Evolutionary conservation across 1,140 invertebrate genomes (phyloP).

Genomic region (Macrosteles quadrilineatus): DNA sequence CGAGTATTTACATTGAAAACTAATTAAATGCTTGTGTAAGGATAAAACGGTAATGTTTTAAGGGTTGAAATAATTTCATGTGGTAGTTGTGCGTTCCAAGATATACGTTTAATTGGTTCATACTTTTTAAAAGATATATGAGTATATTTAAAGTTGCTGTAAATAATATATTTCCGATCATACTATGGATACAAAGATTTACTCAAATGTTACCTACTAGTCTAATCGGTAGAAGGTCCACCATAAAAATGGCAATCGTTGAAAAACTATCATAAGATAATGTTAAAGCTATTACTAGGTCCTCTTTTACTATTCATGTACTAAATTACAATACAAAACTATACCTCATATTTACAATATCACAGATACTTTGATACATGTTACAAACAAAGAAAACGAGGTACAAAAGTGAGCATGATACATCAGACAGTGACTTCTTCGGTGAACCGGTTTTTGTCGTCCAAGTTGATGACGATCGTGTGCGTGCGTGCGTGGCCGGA

Average conservation of each 20-base stretch:
- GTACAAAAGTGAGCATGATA: neutral
- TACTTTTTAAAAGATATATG: neutral
- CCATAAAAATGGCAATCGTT: neutral
- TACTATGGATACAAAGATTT: too few species aligned
- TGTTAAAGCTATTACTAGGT: too few species aligned
- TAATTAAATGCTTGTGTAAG: neutral
- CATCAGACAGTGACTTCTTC: slow-evolving; percentile 74
- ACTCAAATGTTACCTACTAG: too few species aligned
- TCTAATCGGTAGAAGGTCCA: too few species aligned
- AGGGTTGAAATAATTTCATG: neutral
- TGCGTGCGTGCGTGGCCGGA: slow-evolving; percentile 68
- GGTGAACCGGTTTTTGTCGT: slow-evolving; percentile 76
- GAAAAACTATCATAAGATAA: neutral
- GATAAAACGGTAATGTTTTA: neutral
- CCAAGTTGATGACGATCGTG: slow-evolving; percentile 73
- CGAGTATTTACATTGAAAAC: neutral
- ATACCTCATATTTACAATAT: neutral
- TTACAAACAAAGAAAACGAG: neutral
- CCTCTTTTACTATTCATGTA: too few species aligned
- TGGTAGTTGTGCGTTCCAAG: neutral
- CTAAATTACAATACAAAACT: too few species aligned
- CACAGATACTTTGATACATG: slow-evolving; percentile 1
- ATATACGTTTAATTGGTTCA: neutral
- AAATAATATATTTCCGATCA: neutral
- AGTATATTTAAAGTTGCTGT: neutral